Base-by-base conservation (phyloP, 35 echinoderm and acorn worm species). In the Acanthaster planci region DNA sequence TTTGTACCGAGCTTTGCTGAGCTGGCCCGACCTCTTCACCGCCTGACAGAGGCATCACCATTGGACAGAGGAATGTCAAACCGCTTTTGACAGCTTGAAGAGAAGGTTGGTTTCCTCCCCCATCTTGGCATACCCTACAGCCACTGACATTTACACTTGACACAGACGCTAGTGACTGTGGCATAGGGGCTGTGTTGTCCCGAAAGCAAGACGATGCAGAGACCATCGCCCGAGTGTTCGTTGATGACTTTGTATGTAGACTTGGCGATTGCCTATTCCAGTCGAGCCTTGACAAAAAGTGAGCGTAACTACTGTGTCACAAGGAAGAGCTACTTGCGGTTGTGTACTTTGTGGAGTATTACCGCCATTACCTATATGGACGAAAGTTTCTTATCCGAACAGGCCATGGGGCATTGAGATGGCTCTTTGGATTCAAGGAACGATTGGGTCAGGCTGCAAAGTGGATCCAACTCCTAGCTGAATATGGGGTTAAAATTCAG, bases 381-480 rank as follows among this genome's bases (percentile, higher is more conserved):
- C 19, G 1, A 79, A 15, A 81, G 12, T 60, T 86, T 38, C 18
- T 26, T n/a, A 16, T 86, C 2, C 54, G 72, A 22, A 86, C 84
- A 12, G 84, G 78, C 38, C 84, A 29, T 78, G 34, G 60, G 6
- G 2, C 88, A 15, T 40, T 90, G 38, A 38, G 82, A 50, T 90
- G 88, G 82, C 26, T 90, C 18, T 8, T 82, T 32, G 77, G 84
- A 76, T 87, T 87, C 58, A 82, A 84, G 37, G 8, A 87, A 14
- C 86, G 38, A 38, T 40, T 83, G 50, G 86, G 86, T 5, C 88
- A 90, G 64, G n/a, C 80, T 78, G 89, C 89, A 14, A 15, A 76
- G n/a, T 90, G 84, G 83, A 35, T 90, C n/a, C 40, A 90, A 39
- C 32, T 86, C 15, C 53, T 90, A 6, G 51, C 38, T 26, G 15